These are phyloP conservation scores for Lytechinus pictus DNA, from an alignment of 35 echinoderm and acorn worm species.

Conservation along the genomic window DNA sequence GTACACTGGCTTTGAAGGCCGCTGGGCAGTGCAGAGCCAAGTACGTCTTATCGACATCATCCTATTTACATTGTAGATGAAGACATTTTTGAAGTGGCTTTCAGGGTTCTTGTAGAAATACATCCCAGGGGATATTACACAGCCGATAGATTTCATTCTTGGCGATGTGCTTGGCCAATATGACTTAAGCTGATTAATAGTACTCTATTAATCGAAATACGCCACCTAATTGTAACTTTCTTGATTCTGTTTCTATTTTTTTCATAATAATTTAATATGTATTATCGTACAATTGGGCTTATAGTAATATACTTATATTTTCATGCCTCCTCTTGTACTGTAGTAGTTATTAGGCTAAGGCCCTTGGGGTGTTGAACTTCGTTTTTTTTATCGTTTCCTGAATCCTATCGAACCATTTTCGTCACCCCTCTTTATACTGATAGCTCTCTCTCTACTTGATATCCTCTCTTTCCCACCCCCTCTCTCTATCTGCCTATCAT, in stretches of 20 bases:
- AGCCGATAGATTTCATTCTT: neutral
- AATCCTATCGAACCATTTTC: too few relatives aligned
- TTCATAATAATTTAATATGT: neutral
- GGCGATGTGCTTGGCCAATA: neutral
- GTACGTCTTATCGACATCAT: neutral
- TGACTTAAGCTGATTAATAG: neutral
- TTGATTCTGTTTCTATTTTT: neutral
- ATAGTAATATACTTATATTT: too few relatives aligned
- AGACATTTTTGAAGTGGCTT: neutral
- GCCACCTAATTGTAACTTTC: neutral
- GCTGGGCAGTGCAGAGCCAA: neutral
- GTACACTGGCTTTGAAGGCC: neutral
- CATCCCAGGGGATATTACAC: neutral
- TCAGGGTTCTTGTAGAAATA: neutral
- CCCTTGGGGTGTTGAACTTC: too few relatives aligned
- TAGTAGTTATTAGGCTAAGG: too few relatives aligned
- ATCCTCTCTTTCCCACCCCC: too few relatives aligned
- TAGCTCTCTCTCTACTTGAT: too few relatives aligned
- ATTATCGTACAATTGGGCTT: too few relatives aligned
- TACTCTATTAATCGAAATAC: neutral
- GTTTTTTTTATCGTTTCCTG: too few relatives aligned
- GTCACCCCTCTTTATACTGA: too few relatives aligned
- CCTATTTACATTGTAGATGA: slow-evolving; percentile 12
- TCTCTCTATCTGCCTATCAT: too few relatives aligned
- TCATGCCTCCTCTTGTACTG: too few relatives aligned